Percentiles rank a stretch among this genome's conserved stretches.
Conservation (phyloP, 2,113 vertebrate genomes). For the Semnornis frantzii region DNA sequence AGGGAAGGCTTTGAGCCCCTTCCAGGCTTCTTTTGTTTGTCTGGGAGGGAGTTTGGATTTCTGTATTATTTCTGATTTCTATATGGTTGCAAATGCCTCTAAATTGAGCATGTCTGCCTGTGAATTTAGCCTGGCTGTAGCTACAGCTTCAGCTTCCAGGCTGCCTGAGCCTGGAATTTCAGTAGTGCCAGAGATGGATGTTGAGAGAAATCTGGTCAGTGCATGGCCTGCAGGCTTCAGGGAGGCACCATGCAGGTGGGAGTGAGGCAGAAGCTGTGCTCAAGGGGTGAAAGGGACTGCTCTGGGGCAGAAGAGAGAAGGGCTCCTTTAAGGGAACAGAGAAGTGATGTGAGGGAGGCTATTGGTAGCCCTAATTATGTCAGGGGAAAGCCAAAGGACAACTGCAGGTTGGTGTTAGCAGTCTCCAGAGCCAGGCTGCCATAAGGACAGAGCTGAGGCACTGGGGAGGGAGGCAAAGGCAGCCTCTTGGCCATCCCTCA, state of each 20-base stretch:
- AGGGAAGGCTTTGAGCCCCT: too few species aligned
- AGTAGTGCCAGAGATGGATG: not conserved
- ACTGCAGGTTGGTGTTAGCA: not conserved
- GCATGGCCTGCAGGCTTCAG: not conserved
- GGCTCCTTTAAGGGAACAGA: not conserved
- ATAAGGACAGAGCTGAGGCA: not conserved
- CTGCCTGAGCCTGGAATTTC: too few species aligned
- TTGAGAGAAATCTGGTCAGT: not conserved
- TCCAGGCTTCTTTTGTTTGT: too few species aligned
- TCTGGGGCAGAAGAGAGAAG: not conserved
- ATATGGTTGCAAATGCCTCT: too few species aligned
- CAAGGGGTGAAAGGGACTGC: not conserved
- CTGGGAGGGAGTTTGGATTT: too few species aligned
- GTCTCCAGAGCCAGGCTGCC: not conserved
- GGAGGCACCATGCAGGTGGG: not conserved
- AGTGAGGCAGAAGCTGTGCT: not conserved
- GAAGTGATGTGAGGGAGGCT: not conserved
- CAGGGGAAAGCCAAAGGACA: not conserved
- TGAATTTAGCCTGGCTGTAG: too few species aligned
- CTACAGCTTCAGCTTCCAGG: too few species aligned
- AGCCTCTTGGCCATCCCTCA: not conserved
- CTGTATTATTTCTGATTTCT: too few species aligned
- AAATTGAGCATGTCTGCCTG: too few species aligned
- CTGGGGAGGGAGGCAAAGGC: not conserved
- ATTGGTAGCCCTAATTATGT: not conserved